These are phyloP conservation scores for Elephantulus edwardii DNA, from an alignment of 2,113 vertebrate genomes.

Conservation along the genomic window DNA sequence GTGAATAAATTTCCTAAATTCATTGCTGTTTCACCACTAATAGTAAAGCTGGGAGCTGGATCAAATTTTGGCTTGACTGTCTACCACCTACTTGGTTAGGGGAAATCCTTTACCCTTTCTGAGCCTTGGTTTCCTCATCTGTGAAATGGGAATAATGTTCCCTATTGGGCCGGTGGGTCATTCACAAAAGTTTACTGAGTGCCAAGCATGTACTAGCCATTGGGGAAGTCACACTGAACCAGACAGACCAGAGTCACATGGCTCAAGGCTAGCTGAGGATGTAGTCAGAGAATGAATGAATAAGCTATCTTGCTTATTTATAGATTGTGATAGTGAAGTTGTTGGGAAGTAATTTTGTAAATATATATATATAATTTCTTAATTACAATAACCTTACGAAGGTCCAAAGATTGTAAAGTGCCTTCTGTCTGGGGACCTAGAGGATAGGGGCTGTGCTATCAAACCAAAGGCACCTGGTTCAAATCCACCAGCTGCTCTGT, in stretches of 20 bases:
- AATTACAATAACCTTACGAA: not conserved
- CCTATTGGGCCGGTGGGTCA: not conserved
- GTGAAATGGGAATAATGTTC: not conserved
- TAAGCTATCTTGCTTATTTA: not conserved
- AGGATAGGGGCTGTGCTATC: no score
- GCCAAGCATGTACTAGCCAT: not conserved
- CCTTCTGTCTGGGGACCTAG: no score
- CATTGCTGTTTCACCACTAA: not conserved
- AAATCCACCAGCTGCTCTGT: no score
- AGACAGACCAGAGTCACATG: not conserved
- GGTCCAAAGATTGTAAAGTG: not conserved
- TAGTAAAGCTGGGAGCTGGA: not conserved
- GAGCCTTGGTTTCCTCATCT: not conserved
- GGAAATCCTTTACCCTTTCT: not conserved
- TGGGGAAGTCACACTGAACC: not conserved
- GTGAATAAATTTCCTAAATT: not conserved
- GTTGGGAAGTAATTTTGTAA: not conserved
- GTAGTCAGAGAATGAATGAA: not conserved
- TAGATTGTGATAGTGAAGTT: not conserved
- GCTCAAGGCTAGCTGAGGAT: not conserved
- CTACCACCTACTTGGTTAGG: not conserved
- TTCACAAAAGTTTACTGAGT: not conserved
- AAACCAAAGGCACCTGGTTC: no score
- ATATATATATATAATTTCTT: not conserved
- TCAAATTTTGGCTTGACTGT: not conserved